phyloP scores from a whole-genome alignment of 2,797 vertebrate genomes.

The Rhodeus uyekii region DNA sequence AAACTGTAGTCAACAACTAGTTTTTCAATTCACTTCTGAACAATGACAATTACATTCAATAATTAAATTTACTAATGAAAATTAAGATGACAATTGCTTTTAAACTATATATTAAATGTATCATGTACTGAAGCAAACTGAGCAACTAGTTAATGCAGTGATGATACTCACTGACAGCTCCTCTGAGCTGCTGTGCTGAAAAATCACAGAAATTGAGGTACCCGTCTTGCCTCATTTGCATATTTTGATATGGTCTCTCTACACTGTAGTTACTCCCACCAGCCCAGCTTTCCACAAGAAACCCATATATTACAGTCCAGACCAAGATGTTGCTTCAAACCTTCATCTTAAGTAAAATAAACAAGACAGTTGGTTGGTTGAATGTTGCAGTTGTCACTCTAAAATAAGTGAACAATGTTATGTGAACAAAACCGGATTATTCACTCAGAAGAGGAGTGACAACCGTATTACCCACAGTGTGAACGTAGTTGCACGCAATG shows the following conservation, averaged over 20 bases:
- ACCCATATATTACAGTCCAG: background rate
- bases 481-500: background rate
- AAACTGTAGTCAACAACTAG: background rate
- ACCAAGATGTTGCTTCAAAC: background rate
- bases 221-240: slow-evolving; percentile 19
- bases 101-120: background rate
- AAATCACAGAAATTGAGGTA: background rate
- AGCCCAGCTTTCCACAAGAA: background rate
- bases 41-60: background rate
- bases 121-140: background rate
- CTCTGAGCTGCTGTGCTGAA: background rate
- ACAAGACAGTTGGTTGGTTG: background rate
- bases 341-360: background rate
- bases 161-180: background rate
- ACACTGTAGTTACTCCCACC: background rate
- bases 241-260: slow-evolving; percentile 20
- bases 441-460: background rate
- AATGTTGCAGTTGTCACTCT: background rate
- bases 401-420: background rate
- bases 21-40: background rate
- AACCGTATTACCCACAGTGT: background rate
- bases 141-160: background rate
- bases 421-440: background rate
- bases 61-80: background rate
- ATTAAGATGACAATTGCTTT: background rate